Evolutionary conservation across 2,113 vertebrate species (phyloP).

Genomic region (Melanerpes aurifrons): DNA sequence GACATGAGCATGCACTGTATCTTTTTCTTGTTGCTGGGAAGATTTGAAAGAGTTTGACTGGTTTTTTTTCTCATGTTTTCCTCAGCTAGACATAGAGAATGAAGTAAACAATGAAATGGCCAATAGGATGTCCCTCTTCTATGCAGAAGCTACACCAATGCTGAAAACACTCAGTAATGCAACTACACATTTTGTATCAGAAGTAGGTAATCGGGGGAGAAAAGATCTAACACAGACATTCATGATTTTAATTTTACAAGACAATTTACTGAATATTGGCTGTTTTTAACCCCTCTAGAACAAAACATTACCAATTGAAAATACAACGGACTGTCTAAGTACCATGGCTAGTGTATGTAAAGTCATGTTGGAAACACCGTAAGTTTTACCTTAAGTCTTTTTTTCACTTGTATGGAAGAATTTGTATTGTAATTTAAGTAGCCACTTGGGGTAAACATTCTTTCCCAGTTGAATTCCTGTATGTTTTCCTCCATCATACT

Average conservation of each 20-base stretch:
- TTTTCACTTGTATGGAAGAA: neutral
- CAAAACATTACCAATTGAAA: constrained; percentile 96
- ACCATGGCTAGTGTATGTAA: constrained; percentile 99
- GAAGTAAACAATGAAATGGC: constrained; percentile 99
- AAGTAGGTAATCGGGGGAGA: constrained; percentile 77
- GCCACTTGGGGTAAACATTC: neutral
- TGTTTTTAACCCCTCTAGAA: constrained; percentile 80
- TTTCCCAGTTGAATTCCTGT: neutral
- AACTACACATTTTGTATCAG: constrained; percentile 96
- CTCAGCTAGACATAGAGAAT: constrained; percentile 93
- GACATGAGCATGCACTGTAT: neutral
- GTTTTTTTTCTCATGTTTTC: constrained; percentile 47
- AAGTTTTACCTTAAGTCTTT: constrained; percentile 71
- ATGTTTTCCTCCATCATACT: neutral
- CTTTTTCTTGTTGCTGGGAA: neutral
- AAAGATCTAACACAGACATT: neutral
- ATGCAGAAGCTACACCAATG: constrained; percentile 98
- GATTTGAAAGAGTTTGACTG: constrained; percentile 3
- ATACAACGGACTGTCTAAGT: constrained; percentile 97
- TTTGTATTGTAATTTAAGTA: neutral
- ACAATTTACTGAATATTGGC: neutral
- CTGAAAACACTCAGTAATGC: constrained; percentile 96
- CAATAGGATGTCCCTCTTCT: constrained; percentile 98
- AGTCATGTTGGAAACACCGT: constrained; percentile 99
- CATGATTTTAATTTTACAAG: neutral